These are phyloP conservation scores for Phoxinus dragarum DNA, from an alignment of 2,797 vertebrate genomes.

Conservation along the genomic window DNA sequence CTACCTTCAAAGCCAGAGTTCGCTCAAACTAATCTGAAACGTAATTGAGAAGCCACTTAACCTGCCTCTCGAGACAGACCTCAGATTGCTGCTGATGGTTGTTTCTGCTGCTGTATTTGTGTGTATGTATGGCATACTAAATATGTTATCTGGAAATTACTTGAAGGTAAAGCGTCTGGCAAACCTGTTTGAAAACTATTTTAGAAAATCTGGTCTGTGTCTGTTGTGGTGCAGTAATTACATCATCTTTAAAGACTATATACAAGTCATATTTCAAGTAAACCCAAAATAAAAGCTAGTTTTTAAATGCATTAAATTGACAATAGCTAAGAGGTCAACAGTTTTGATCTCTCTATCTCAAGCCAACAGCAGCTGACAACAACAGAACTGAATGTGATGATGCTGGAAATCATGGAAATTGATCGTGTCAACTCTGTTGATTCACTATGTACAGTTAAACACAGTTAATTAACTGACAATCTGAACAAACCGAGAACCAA, in stretches of 20 bases:
- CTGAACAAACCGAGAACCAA: slow-evolving; percentile 28
- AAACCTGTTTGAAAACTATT: neutral
- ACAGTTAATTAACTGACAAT: slow-evolving; percentile 38
- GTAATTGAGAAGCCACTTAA: neutral
- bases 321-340: neutral
- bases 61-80: neutral
- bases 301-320: neutral
- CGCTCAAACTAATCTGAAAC: neutral
- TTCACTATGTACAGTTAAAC: slow-evolving; percentile 32
- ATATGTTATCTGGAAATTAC: neutral
- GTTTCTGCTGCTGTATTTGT: neutral
- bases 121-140: neutral
- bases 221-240: neutral
- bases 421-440: neutral
- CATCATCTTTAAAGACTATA: neutral
- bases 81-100: neutral
- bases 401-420: slow-evolving; percentile 5
- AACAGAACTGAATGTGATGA: neutral
- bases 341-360: neutral
- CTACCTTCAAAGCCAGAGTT: neutral
- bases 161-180: neutral
- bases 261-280: neutral
- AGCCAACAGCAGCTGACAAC: neutral
- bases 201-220: neutral
- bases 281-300: neutral